Base-by-base conservation (phyloP, 2,113 vertebrate genomes). In the Prunella himalayana region DNA sequence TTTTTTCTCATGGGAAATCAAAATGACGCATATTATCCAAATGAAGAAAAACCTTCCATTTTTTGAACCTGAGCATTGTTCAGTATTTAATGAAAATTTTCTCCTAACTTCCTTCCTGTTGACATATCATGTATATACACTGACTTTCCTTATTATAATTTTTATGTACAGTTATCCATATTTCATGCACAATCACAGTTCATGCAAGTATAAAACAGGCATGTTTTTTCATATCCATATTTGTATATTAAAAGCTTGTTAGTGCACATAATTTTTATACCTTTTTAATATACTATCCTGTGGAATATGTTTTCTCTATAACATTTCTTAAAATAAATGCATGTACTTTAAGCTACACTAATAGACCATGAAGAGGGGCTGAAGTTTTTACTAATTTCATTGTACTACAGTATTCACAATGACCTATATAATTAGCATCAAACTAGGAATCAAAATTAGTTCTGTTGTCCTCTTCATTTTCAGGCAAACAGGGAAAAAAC, bases 111-210 rank as follows among this genome's bases (percentile, higher is more conserved):
- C 9, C 41, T 71, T 25, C 5, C 11, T 88, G 24, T 59, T 82
- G 39, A 33, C 7, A 16, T 47, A n/a, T 2, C 37, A 27, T 2
- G 0, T 37, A 2, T 30, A 18, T 15, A 41, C 7, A 24, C 6
- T 4, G 0, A 4, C 44, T 83, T 75, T 47, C 6, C 8, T 16
- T 73, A 18, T 59, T 53, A 39, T 23, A 2, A 17, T 45, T 51
- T 75, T 6, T 27, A 50, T 24, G 6, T 8, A 37, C 6, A 76
- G 6, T 65, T 66, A 75, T 35, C 17, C 5, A 70, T n/a, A 81
- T 89, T 73, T 69, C 60, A 65, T 44, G 15, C 27, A 51, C 4
- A 47, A 56, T 45, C 28, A 72, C 25, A 81, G 7, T 57, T 37
- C 3, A 2, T 59, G 4, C 33, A 50, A 78, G 19, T 50, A 39